These are phyloP conservation scores for Dolichopus griseipennis DNA, from an alignment of 2,888 invertebrate genomes.

Conservation along the genomic window DNA sequence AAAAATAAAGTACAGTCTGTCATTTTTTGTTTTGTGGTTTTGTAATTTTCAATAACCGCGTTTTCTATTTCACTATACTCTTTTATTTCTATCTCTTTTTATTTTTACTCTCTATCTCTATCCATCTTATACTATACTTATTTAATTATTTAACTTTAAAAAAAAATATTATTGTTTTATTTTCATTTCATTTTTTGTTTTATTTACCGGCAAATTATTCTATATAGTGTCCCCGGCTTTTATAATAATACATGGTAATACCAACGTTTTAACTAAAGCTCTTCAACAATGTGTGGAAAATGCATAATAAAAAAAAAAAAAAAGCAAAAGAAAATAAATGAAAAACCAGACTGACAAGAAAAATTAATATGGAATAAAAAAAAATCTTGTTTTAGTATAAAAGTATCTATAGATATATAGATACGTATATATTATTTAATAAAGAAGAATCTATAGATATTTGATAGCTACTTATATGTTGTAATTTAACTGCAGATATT, in stretches of 20 bases:
- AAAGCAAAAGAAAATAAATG: neutral
- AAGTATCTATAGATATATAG: too few species aligned
- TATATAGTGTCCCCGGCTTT: neutral
- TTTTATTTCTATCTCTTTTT: neutral
- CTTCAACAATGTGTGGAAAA: neutral
- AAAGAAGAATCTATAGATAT: too few species aligned
- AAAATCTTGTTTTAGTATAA: too few species aligned
- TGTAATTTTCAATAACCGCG: neutral
- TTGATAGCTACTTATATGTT: too few species aligned
- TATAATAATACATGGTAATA: neutral
- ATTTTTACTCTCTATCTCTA: neutral
- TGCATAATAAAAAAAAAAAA: neutral
- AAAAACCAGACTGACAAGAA: slow-evolving; percentile 1
- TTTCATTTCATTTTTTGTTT: neutral
- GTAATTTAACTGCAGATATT: too few species aligned
- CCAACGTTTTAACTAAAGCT: too few species aligned
- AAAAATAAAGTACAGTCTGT: neutral
- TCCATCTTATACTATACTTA: neutral
- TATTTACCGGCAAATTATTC: neutral
- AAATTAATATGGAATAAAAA: neutral
- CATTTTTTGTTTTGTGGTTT: neutral
- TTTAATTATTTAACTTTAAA: neutral
- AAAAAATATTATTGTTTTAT: neutral
- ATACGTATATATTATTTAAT: too few species aligned
- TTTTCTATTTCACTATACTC: neutral